Base-by-base conservation (phyloP, 2,797 vertebrate species). In the Gymnocypris eckloni region DNA sequence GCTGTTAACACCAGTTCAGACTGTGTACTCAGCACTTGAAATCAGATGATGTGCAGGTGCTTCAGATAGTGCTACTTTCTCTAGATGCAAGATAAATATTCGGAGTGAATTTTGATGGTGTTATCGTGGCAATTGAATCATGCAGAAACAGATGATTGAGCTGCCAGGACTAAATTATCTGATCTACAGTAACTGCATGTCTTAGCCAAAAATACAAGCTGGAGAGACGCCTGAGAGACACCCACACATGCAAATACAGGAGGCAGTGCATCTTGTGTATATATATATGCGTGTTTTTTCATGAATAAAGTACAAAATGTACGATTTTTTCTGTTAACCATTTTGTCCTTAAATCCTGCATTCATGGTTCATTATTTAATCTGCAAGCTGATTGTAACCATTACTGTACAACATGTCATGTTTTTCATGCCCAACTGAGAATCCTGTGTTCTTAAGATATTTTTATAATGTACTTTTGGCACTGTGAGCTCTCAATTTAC, bases 171-270 rank as follows among this genome's bases (percentile, higher is more conserved):
- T 22, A 88, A 82, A 87, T 79, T 61, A 64, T 85, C 86, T 80
- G 70, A 79, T 52, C 11, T 33, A 33, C 33, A 33, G 33, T 86
- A 66, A 85, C 71, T 56, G 79, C 41, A 69, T 59, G 45, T 73
- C 56, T 79, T 67, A 28, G 82, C 83, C 84, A 88, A 89, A 85
- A 41, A 59, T 81, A 72, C 82, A 83, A 85, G 85, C 86, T 87
- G 87, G 83, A 80, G 75, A 80, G 66, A 84, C 41, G 81, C 85
- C 88, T 77, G 82, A 66, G 39, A 56, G 71, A 88, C 89, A 73
- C 89, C 88, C 87, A 88, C 89, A 75, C 87, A 11, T 70, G 69
- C 89, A 83, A 85, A 71, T 59, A 75, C 9, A 79, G 71, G 76
- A 41, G 66, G 61, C 64, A 83, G 61, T 28, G 45, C n/a, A 37